These are phyloP conservation scores for Argyrosomus japonicus DNA, from an alignment of 2,113 vertebrate genomes.

Conservation along the genomic window DNA sequence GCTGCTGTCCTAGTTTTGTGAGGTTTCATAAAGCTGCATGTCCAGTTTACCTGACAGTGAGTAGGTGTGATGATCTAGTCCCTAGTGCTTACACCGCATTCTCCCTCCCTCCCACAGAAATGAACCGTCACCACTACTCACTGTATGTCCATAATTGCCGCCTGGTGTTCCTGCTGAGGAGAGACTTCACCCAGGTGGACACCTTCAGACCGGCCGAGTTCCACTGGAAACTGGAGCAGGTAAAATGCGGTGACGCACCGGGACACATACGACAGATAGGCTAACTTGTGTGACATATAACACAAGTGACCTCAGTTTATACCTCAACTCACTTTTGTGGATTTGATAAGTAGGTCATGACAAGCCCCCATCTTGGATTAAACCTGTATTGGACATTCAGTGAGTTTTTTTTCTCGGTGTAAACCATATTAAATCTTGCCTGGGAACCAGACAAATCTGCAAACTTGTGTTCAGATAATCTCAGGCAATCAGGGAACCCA, in stretches of 20 bases:
- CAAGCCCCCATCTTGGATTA: slow-evolving; percentile 18
- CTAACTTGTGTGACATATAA: not conserved
- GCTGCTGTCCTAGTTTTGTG: slow-evolving; percentile 28
- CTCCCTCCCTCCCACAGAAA: slow-evolving; percentile 84
- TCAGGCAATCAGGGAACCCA: too few relatives aligned
- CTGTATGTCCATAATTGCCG: slow-evolving; percentile 98
- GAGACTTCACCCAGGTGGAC: slow-evolving; percentile 94
- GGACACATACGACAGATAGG: not conserved
- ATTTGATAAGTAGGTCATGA: slow-evolving; percentile 23
- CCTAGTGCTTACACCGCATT: slow-evolving; percentile 17
- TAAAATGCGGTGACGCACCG: slow-evolving; percentile 62
- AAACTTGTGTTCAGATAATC: too few relatives aligned
- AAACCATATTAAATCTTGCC: not conserved
- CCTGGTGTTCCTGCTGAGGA: slow-evolving; percentile 93
- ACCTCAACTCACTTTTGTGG: slow-evolving; percentile 9
- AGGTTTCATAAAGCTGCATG: slow-evolving; percentile 16
- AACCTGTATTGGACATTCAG: slow-evolving; percentile 6
- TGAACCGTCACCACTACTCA: slow-evolving; percentile 98
- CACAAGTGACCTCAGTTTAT: not conserved
- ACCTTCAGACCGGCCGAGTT: slow-evolving; percentile 97
- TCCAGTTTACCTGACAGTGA: slow-evolving; percentile 27
- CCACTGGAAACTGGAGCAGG: slow-evolving; percentile 99
- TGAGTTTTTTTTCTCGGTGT: not conserved
- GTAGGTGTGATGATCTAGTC: slow-evolving; percentile 41
- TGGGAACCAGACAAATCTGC: too few relatives aligned